These are phyloP conservation scores for Calliphora vomitoria DNA, from an alignment of 2,888 invertebrate species.

Conservation along the genomic window DNA sequence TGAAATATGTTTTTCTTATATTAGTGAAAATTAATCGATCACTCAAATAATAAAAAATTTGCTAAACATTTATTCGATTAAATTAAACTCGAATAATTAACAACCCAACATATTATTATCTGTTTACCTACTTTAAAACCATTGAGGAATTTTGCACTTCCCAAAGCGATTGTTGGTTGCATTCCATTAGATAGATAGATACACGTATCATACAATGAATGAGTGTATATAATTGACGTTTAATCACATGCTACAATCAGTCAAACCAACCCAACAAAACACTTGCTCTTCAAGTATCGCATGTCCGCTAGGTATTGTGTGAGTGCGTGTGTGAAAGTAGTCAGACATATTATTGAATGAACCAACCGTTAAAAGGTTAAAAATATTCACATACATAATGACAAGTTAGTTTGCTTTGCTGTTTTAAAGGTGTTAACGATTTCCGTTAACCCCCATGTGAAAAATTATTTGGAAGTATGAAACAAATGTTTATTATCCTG, in stretches of 20 bases:
- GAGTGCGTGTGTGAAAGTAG: conserved; percentile 31
- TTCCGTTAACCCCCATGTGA: background rate
- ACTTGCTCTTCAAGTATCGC: conserved; percentile 54
- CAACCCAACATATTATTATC: background rate
- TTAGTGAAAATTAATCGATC: too few species aligned
- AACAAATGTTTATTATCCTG: background rate
- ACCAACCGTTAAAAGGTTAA: background rate
- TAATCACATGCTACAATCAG: conserved; percentile 37
- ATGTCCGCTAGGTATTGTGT: background rate
- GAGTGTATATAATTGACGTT: conserved; percentile 22
- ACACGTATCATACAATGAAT: background rate
- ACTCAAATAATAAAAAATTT: too few species aligned
- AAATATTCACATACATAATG: conserved; percentile 41
- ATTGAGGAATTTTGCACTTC: conserved; percentile 65
- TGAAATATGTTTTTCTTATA: too few species aligned
- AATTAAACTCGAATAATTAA: too few species aligned
- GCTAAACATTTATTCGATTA: too few species aligned
- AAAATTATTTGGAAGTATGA: background rate
- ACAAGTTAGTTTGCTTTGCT: background rate
- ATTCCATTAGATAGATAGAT: conserved; percentile 37
- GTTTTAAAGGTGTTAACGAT: conserved; percentile 11
- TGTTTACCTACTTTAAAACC: conserved; percentile 25
- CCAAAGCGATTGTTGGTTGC: conserved; percentile 41
- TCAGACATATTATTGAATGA: background rate
- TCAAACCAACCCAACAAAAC: conserved; percentile 30